Percentiles rank a stretch among this genome's conserved stretches.
Evolutionary conservation across 2,113 vertebrate species (phyloP).

Genomic region (Sula dactylatra): DNA sequence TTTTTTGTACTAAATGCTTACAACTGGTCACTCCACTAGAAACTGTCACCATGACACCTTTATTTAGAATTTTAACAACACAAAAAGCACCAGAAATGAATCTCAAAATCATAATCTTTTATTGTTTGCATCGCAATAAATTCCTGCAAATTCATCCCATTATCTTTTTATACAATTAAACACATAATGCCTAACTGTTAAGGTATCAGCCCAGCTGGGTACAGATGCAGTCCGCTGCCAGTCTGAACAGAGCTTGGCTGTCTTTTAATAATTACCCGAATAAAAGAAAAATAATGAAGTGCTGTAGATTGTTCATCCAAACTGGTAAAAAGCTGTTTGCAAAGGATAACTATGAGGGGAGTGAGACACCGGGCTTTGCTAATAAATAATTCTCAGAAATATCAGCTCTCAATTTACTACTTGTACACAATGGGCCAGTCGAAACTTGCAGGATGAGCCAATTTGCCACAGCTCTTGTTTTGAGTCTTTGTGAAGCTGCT

Average conservation of each 20-base stretch:
- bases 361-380: slow-evolving; percentile 73
- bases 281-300: slow-evolving; percentile 63
- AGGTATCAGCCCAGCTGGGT: slow-evolving; percentile 46
- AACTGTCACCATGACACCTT: slow-evolving; percentile 74
- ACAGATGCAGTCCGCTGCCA: slow-evolving; percentile 45
- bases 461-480: slow-evolving; percentile 91
- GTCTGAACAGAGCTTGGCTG: slow-evolving; percentile 44
- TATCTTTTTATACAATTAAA: slow-evolving; percentile 67
- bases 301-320: slow-evolving; percentile 67
- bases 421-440: slow-evolving; percentile 89
- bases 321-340: slow-evolving; percentile 76
- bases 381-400: slow-evolving; percentile 86
- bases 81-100: slow-evolving; percentile 53
- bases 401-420: slow-evolving; percentile 86
- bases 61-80: slow-evolving; percentile 87
- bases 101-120: slow-evolving; percentile 50
- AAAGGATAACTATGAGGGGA: slow-evolving; percentile 68
- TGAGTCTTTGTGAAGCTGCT: slow-evolving; percentile 84
- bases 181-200: slow-evolving; percentile 39
- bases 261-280: slow-evolving; percentile 69
- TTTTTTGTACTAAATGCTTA: slow-evolving; percentile 84
- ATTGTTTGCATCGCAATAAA: slow-evolving; percentile 66
- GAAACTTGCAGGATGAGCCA: slow-evolving; percentile 91
- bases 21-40: slow-evolving; percentile 75
- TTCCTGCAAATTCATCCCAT: slow-evolving; percentile 59